Evolutionary conservation across 1,140 invertebrate genomes (phyloP).

Genomic region (Brachionus sp.): DNA sequence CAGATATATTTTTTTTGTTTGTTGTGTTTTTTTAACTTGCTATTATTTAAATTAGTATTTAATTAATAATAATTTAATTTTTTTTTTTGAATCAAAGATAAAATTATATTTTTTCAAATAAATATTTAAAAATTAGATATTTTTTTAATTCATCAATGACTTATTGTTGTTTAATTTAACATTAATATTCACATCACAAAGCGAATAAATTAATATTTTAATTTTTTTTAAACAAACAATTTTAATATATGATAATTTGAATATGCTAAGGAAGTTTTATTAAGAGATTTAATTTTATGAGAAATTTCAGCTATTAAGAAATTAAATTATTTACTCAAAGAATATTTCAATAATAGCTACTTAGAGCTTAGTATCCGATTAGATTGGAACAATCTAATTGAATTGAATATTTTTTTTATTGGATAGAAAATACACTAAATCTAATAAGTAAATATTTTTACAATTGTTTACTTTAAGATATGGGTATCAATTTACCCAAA

Average conservation of each 20-base stretch:
- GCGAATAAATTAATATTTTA: no score
- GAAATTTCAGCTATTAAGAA: no score
- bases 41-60: slow-evolving; percentile 27
- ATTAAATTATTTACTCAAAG: no score
- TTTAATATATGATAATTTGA: no score
- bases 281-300: no score
- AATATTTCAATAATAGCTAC: no score
- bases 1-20: not conserved
- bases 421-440: not conserved
- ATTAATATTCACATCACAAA: no score
- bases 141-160: not conserved
- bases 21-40: not conserved
- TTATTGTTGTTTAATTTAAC: no score
- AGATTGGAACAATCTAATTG: not conserved
- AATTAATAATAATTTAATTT: not conserved
- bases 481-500: not conserved
- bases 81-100: not conserved
- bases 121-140: not conserved
- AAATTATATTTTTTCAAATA: slow-evolving; percentile 26
- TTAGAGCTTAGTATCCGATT: not conserved
- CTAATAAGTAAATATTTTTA: not conserved
- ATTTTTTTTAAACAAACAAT: no score
- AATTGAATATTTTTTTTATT: not conserved
- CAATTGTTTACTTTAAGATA: not conserved
- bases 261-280: no score